A percentile compares a stretch with the other conserved stretches of the same genome.
These are phyloP conservation scores for Naso thynnoides DNA, from an alignment of 2,797 vertebrate genomes.

Conservation along the genomic window DNA sequence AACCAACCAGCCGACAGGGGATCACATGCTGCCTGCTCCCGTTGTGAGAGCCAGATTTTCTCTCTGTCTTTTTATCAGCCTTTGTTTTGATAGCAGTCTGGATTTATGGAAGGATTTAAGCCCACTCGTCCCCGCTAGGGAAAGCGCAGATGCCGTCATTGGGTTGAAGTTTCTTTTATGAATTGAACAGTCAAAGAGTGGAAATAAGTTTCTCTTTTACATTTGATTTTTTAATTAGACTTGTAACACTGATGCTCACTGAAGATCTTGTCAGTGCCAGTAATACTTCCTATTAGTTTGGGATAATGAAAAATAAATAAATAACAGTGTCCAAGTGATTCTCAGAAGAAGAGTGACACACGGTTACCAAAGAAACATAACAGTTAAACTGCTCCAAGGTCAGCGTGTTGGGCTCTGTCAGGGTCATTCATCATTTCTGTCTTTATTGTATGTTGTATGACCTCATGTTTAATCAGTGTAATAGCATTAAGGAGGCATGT, in stretches of 20 bases:
- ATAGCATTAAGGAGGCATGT: constrained; percentile 51
- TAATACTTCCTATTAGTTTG: not conserved
- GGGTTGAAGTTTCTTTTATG: constrained; percentile 47
- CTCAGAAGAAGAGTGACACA: constrained; percentile 18
- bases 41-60: constrained; percentile 74
- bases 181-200: constrained; percentile 8
- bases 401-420: constrained; percentile 11
- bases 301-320: not conserved
- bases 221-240: constrained; percentile 3
- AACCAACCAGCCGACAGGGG: constrained; percentile 75
- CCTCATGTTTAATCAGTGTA: constrained; percentile 58
- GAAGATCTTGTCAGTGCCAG: not conserved
- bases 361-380: constrained; percentile 4
- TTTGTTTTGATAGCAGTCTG: constrained; percentile 82
- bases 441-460: constrained; percentile 19
- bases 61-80: constrained; percentile 66
- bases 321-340: constrained; percentile 20
- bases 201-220: not conserved
- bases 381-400: constrained; percentile 26
- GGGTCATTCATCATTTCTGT: constrained; percentile 35
- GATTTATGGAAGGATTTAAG: constrained; percentile 75
- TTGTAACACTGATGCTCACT: constrained; percentile 2
- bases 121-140: constrained; percentile 64
- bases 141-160: constrained; percentile 73
- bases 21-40: constrained; percentile 79